Conservation (phyloP, 2,888 invertebrate genomes). For the Xestobium rufovillosum region DNA sequence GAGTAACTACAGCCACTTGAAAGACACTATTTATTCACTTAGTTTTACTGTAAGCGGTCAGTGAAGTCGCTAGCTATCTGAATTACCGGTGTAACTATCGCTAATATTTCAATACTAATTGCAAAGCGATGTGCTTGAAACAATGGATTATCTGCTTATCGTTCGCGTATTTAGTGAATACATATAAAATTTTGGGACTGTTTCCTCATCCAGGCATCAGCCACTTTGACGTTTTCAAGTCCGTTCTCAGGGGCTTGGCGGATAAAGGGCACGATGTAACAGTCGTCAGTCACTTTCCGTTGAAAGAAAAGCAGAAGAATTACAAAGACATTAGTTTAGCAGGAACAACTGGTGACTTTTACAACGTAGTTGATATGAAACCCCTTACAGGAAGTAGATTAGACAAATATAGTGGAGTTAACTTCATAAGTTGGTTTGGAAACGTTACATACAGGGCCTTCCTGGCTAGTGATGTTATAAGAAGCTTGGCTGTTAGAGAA, state of each 20-base stretch:
- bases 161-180: too few relatives aligned
- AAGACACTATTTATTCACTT: too few relatives aligned
- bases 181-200: constrained; percentile 52
- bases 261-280: constrained; percentile 42
- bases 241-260: not conserved
- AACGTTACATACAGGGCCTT: not conserved
- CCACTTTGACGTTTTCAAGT: constrained; percentile 1
- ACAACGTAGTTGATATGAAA: not conserved
- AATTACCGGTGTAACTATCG: too few relatives aligned
- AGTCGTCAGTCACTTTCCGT: constrained; percentile 58
- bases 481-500: constrained; percentile 28
- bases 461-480: not conserved
- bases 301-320: constrained; percentile 43
- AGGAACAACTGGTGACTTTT: not conserved
- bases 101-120: too few relatives aligned
- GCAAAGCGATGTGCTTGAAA: too few relatives aligned
- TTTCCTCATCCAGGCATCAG: constrained; percentile 60
- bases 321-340: constrained; percentile 45
- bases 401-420: not conserved
- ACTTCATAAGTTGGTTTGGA: not conserved
- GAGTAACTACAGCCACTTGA: too few relatives aligned
- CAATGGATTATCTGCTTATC: too few relatives aligned
- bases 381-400: not conserved
- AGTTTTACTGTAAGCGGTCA: too few relatives aligned
- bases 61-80: too few relatives aligned